Conservation (phyloP, 2,888 invertebrate genomes). For the Sminthurides aquaticus region DNA sequence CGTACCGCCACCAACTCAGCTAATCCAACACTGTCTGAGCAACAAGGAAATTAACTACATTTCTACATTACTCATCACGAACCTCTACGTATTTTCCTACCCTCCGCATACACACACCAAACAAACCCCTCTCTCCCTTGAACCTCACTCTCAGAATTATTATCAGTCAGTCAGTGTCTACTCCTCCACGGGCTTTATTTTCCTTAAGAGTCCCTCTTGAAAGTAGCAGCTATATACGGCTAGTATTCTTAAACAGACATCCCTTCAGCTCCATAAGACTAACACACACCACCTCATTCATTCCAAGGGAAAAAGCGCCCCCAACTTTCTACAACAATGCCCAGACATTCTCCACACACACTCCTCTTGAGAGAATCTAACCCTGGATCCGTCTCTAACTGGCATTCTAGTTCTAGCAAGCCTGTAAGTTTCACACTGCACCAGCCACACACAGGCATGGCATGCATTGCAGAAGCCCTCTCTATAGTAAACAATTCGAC, state of each 20-base stretch:
- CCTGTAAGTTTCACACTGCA: no score
- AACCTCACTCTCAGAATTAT: background rate
- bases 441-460: no score
- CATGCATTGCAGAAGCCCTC: no score
- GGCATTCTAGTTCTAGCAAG: no score
- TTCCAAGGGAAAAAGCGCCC: background rate
- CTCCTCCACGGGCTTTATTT: no score
- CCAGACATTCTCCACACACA: background rate
- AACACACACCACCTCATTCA: background rate
- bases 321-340: background rate
- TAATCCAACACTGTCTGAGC: background rate
- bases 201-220: background rate
- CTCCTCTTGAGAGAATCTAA: background rate
- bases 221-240: no score
- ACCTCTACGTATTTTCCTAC: background rate
- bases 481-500: no score
- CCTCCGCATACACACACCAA: no score
- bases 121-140: background rate
- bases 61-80: background rate
- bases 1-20: background rate
- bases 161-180: background rate
- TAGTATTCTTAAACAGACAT: no score
- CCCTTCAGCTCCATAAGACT: background rate
- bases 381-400: background rate
- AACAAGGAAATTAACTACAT: background rate